A percentile compares a stretch with the other conserved stretches of the same genome.
Evolutionary conservation across 2,113 vertebrate genomes (phyloP).

Genomic region (Oreamnos americanus): DNA sequence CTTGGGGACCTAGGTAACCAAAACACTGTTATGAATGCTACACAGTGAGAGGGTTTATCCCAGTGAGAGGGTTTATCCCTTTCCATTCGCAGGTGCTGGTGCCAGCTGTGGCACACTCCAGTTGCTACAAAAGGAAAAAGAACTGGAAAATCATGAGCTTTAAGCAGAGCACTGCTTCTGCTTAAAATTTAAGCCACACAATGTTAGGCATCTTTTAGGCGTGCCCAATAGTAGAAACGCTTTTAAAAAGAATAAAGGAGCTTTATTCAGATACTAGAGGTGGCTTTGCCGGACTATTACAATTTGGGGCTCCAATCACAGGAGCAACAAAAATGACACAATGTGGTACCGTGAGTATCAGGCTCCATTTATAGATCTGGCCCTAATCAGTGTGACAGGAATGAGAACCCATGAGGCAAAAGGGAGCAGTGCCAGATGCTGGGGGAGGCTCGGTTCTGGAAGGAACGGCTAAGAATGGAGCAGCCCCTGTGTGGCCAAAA

Average conservation of each 20-base stretch:
- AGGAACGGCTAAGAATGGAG: neutral
- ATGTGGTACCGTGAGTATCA: neutral
- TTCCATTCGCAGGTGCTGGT: neutral
- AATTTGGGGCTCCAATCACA: neutral
- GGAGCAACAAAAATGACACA: neutral
- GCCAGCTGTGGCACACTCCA: neutral
- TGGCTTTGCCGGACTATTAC: neutral
- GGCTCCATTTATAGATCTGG: neutral
- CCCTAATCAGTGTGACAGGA: neutral
- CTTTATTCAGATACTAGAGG: accelerated
- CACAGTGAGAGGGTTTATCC: neutral
- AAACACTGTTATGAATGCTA: neutral
- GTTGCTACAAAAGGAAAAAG: neutral
- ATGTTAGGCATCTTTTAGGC: neutral
- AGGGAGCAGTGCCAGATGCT: neutral
- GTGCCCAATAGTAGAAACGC: neutral
- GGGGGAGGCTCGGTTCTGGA: neutral
- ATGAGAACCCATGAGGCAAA: constrained; percentile 5
- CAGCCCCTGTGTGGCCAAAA: neutral
- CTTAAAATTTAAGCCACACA: neutral
- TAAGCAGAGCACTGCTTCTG: neutral
- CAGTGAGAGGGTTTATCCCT: neutral
- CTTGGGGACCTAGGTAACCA: neutral
- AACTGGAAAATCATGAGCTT: neutral
- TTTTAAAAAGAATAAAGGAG: neutral